Evolutionary conservation across 1,140 invertebrate genomes (phyloP).

Genomic region (Probaryconus sp.): DNA sequence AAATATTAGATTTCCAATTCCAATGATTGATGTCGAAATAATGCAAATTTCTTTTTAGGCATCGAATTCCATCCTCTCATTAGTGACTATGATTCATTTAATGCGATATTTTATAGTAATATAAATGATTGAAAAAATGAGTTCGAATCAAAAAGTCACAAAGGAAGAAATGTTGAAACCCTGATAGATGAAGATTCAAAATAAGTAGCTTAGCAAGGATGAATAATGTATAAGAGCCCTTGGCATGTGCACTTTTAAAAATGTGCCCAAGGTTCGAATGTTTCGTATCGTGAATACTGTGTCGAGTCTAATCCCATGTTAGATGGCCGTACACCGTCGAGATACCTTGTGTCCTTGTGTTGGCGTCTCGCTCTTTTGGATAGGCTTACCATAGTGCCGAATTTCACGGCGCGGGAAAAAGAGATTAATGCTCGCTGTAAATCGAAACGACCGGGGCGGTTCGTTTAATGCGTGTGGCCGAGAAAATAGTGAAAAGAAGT

Average conservation of each 20-base stretch:
- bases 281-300: slow-evolving; percentile 55
- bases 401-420: slow-evolving; percentile 54
- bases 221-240: slow-evolving; percentile 55
- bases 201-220: slow-evolving; percentile 60
- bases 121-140: slow-evolving; percentile 47
- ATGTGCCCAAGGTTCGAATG: slow-evolving; percentile 38
- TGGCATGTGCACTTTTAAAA: slow-evolving; percentile 51
- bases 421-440: slow-evolving; percentile 56
- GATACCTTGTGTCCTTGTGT: slow-evolving; percentile 12
- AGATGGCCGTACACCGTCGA: slow-evolving; percentile 46
- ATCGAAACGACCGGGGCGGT: slow-evolving; percentile 41
- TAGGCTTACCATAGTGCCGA: slow-evolving; percentile 48
- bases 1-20: too few relatives aligned
- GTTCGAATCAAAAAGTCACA: slow-evolving; percentile 15
- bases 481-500: slow-evolving; percentile 51
- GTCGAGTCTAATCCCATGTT: slow-evolving; percentile 62
- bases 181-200: slow-evolving; percentile 62
- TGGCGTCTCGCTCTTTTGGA: slow-evolving; percentile 35
- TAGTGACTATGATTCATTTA: slow-evolving; percentile 16
- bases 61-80: slow-evolving; percentile 22
- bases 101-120: slow-evolving; percentile 28
- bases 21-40: too few relatives aligned
- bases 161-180: slow-evolving; percentile 47
- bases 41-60: too few relatives aligned
- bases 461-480: slow-evolving; percentile 54